Base-by-base conservation (phyloP, 2,888 invertebrate species). In the Lissonota sp. region DNA sequence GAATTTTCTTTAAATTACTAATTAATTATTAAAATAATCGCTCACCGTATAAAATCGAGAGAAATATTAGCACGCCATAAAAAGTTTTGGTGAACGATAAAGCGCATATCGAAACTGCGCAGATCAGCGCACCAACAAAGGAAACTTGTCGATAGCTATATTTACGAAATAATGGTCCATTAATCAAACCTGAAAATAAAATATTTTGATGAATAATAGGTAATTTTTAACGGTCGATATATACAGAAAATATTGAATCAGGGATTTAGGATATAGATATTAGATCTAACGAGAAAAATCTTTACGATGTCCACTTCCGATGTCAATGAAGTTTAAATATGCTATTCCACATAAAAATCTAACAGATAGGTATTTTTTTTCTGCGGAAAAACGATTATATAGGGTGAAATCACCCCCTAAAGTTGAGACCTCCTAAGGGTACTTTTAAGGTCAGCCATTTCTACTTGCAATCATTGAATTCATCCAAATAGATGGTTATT, bases 131-230 rank as follows among this genome's bases (percentile, higher is more conserved):
- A 42, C 96, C 96, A 12, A 94, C 91, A 39, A 96, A 87, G 0
- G 95, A 95, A 4, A 96, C 95, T 93, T 95, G 95, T 10, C 96
- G 94, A 86, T 95, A 96, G 6, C 95, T 94, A 85, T 94, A 96
- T 64, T 93, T 94, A 83, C 94, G 94, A 89, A 96, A 96, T 39
- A 96, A 90, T 1, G 96, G 96, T 8, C 96, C 96, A 91, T 96
- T 96, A 16, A 95, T 93, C 73, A 96, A 92, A 83, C 95, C 95
- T 95, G 92, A 79, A 93, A 94, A 53, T 12, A 53, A 53, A 53
- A 53, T 12, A 6, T 5, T 26, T 26, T 14, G 12, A 14, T 6
- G 14, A 53, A 12, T 14, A 14, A 53, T 53, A 1, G 26, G 12
- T 53, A 53, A 44, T 44, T 53, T 14, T 53, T 51, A 53, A 14